Evolutionary conservation across 2,113 vertebrate species (phyloP).

Genomic region (Phyllostomus hastatus): DNA sequence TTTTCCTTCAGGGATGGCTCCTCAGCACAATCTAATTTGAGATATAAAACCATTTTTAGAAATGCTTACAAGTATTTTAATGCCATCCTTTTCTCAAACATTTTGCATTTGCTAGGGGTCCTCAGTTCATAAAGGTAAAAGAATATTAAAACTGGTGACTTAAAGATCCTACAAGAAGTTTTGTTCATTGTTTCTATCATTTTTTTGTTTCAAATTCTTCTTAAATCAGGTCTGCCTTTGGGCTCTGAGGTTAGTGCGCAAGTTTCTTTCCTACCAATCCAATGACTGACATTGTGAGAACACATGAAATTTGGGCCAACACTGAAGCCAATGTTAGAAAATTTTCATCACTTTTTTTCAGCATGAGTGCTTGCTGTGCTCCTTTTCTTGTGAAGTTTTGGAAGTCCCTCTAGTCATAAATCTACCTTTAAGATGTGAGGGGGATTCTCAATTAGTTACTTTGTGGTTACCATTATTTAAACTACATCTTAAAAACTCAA

Average conservation of each 20-base stretch:
- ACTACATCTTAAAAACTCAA: not conserved
- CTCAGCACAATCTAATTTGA: not conserved
- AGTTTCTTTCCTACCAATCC: not conserved
- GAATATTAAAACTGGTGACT: not conserved
- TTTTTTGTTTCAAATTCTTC: not conserved
- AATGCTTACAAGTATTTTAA: not conserved
- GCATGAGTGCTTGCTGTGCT: not conserved
- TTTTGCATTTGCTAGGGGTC: not conserved
- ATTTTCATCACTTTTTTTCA: not conserved
- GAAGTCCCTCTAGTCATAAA: not conserved
- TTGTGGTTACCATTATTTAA: slow-evolving; percentile 27
- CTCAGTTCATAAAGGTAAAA: not conserved
- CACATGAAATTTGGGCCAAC: not conserved
- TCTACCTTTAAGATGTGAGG: not conserved
- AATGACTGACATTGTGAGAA: not conserved
- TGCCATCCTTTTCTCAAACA: not conserved
- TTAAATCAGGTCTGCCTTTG: not conserved
- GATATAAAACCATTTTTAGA: not conserved
- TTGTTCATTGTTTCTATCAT: not conserved
- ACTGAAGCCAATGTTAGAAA: not conserved
- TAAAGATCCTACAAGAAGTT: not conserved
- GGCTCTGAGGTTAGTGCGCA: not conserved
- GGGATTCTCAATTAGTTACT: not conserved
- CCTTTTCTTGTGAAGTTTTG: slow-evolving; percentile 11
- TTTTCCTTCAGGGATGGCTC: not conserved